Percentiles rank a stretch among this genome's conserved stretches.
These are phyloP conservation scores for Actinernus sp. DNA, from an alignment of 92 coral and sea anemone genomes.

Conservation along the genomic window DNA sequence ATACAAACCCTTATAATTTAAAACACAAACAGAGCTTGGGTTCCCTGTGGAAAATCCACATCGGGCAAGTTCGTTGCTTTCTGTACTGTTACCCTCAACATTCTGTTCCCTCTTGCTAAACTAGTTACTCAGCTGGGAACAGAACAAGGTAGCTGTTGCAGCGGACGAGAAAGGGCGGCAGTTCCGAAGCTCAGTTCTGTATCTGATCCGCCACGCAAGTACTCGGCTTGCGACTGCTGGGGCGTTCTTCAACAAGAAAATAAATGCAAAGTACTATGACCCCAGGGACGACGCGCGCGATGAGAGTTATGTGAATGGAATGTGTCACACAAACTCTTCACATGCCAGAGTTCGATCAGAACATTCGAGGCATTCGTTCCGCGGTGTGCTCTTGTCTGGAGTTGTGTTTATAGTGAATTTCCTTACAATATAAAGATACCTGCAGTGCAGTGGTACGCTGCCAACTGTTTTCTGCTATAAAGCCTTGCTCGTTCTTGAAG, in stretches of 20 bases:
- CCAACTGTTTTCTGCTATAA: no score
- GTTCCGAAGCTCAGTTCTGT: background rate
- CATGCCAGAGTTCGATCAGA: no score
- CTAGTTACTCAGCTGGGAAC: background rate
- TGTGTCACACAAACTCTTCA: slow-evolving; percentile 37
- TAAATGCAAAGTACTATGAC: slow-evolving; percentile 3
- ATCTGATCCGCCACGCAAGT: background rate
- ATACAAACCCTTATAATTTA: no score
- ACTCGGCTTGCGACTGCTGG: background rate
- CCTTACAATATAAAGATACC: no score
- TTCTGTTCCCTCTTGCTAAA: background rate
- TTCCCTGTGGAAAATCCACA: no score
- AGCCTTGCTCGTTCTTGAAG: no score
- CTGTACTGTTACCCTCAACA: slow-evolving; percentile 77
- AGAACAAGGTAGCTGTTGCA: background rate
- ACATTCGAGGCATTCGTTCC: no score
- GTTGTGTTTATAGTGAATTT: no score
- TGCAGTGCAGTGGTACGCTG: no score
- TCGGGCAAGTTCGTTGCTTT: slow-evolving; percentile 82
- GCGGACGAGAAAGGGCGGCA: no score
- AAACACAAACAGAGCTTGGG: no score
- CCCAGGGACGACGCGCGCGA: slow-evolving; percentile 10
- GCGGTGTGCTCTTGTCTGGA: no score
- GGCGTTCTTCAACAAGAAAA: background rate
- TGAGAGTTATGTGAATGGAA: slow-evolving; percentile 15